Evolutionary conservation across 2,888 invertebrate species (phyloP).

Genomic region (Altica lythri): DNA sequence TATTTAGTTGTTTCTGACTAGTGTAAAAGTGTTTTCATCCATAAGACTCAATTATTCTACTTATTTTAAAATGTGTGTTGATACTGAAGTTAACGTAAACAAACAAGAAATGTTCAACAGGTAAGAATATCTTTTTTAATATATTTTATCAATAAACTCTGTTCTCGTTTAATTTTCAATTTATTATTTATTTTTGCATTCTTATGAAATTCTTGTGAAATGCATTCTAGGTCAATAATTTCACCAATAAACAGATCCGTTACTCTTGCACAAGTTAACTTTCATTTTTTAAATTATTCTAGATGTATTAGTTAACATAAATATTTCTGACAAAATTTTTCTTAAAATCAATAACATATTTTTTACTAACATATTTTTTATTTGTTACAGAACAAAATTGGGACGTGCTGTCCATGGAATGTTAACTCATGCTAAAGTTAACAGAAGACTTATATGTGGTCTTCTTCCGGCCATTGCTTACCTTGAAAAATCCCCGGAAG

Average conservation of each 20-base stretch:
- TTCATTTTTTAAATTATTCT: too few species aligned
- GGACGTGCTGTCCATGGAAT: slow-evolving; percentile 62
- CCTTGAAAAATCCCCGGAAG: slow-evolving; percentile 64
- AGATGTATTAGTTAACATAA: too few species aligned
- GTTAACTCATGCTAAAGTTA: slow-evolving; percentile 61
- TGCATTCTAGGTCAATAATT: neutral
- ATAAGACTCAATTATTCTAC: slow-evolving; percentile 13
- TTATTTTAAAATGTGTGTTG: slow-evolving; percentile 42
- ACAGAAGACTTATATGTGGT: slow-evolving; percentile 67
- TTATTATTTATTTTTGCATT: too few species aligned
- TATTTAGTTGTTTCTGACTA: neutral
- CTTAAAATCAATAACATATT: neutral
- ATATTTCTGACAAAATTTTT: too few species aligned
- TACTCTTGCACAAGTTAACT: neutral
- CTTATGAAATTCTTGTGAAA: neutral
- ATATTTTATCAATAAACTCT: neutral
- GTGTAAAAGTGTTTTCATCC: slow-evolving; percentile 28
- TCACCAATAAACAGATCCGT: neutral
- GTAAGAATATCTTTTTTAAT: slow-evolving; percentile 38
- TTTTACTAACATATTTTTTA: slow-evolving; percentile 1
- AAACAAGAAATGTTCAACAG: slow-evolving; percentile 50
- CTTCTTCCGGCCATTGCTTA: slow-evolving; percentile 67
- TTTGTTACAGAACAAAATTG: slow-evolving; percentile 57
- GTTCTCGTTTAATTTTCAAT: too few species aligned
- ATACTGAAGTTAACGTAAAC: slow-evolving; percentile 46